Evolutionary conservation across 2,888 invertebrate species (phyloP), one percentile per base, ranked within the genome.

Genomic region (Euzophera pinguis): DNA sequence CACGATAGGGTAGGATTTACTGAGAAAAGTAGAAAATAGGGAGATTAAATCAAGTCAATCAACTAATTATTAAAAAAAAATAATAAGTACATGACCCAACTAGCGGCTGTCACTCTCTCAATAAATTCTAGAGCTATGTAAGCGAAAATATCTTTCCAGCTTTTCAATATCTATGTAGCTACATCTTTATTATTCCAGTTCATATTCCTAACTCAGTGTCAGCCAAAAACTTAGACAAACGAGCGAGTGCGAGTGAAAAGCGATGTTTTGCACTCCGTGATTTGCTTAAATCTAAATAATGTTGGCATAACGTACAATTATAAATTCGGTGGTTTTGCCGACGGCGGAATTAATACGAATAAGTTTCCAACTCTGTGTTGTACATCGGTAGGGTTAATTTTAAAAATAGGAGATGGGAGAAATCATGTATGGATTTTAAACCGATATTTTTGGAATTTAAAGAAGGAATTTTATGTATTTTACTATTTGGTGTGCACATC

Each of bases 241-340:
- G 82, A 73, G 65, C 65, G 70, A 69, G 77, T 84, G 85, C 82
- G 82, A 85, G 84, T 84, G 86, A 84, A 83, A 81, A 81, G 79
- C 83, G 71, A 79, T 85, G 86, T 85, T 85, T 86, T 84, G 82
- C 70, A 57, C 67, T 65, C 57, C 64, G 76, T 79, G 80, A 86
- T 87, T 88, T 87, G 80, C 84, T 74, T 85, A 84, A 84, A 86
- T 87, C 86, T 88, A 88, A 89, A 88, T 88, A 87, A 88, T 79
- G 81, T 79, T 65, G 63, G 65, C 63, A 63, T 79, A 74, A 77
- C 73, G 76, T 75, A 73, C 72, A 79, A 86, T 87, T 86, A 85
- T 76, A 76, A 74, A 81, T 81, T 82, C 80, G 65, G 64, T 57
- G 81, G 84, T 85, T 86, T 85, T 85, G 82, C 67, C 55, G 63